A percentile compares a stretch with the other conserved stretches of the same genome.
These are phyloP conservation scores for Dendrolimus kikuchii DNA, from an alignment of 1,140 invertebrate genomes.

Conservation along the genomic window DNA sequence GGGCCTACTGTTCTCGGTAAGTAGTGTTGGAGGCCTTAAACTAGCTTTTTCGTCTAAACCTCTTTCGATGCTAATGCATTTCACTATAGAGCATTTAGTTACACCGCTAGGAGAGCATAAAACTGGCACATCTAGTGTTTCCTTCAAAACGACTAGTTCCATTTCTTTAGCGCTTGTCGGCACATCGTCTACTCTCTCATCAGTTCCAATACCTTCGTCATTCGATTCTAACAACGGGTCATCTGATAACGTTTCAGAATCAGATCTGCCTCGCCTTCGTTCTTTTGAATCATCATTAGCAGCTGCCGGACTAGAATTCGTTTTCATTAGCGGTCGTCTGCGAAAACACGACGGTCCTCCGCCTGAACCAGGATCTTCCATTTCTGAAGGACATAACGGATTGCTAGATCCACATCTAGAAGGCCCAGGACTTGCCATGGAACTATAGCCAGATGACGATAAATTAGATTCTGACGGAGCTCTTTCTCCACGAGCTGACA, in stretches of 20 bases:
- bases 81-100: conserved; percentile 63
- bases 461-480: conserved; percentile 85
- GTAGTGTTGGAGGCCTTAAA: conserved; percentile 76
- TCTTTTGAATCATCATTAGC: conserved; percentile 63
- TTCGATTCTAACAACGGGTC: conserved; percentile 79
- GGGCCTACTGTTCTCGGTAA: conserved; percentile 74
- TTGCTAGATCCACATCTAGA: conserved; percentile 84
- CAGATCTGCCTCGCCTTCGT: conserved; percentile 72
- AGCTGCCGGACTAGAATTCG: conserved; percentile 61
- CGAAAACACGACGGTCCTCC: conserved; percentile 68
- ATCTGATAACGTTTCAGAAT: conserved; percentile 80
- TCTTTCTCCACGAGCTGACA: conserved; percentile 78
- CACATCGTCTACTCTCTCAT: conserved; percentile 78
- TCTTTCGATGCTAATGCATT: conserved; percentile 65
- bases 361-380: conserved; percentile 76
- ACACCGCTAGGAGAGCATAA: conserved; percentile 57
- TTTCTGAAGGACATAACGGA: conserved; percentile 80
- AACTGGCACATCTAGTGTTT: conserved; percentile 55
- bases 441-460: conserved; percentile 87
- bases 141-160: conserved; percentile 71
- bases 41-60: conserved; percentile 69
- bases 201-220: conserved; percentile 80
- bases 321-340: conserved; percentile 70
- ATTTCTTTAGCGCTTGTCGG: conserved; percentile 79
- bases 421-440: conserved; percentile 84